A percentile compares a stretch with the other conserved stretches of the same genome.
These are phyloP conservation scores for Pangasius macronema DNA, from an alignment of 2,797 vertebrate genomes.

Conservation along the genomic window DNA sequence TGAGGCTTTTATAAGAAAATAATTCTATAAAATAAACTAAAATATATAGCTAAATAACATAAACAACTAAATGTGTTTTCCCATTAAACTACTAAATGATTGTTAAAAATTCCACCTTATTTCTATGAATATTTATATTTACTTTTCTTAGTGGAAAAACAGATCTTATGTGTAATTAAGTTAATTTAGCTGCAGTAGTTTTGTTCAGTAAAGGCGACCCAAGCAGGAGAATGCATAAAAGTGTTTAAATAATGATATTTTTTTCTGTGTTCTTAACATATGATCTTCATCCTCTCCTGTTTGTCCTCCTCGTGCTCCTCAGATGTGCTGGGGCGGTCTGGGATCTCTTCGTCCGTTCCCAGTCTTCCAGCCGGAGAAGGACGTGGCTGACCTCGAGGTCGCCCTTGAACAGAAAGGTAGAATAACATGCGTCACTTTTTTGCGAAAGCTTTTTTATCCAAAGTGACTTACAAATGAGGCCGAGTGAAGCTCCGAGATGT, in stretches of 20 bases:
- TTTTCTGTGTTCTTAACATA: background rate
- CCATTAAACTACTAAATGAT: no score
- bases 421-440: background rate
- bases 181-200: no score
- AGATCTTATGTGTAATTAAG: no score
- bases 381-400: constrained; percentile 55
- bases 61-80: background rate
- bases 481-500: background rate
- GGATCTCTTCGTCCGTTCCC: constrained; percentile 70
- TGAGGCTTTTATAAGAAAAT: background rate
- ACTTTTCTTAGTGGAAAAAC: no score
- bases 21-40: no score
- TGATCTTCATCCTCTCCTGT: background rate
- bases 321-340: constrained; percentile 73
- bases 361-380: constrained; percentile 66
- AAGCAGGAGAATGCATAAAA: no score
- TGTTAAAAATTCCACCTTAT: no score
- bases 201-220: no score
- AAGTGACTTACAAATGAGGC: background rate
- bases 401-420: constrained; percentile 72
- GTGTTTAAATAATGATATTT: no score
- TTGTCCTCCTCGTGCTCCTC: background rate
- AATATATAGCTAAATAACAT: background rate
- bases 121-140: no score
- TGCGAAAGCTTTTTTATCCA: background rate